These are phyloP conservation scores for Hemibagrus guttatus DNA, from an alignment of 2,797 vertebrate species.

Conservation along the genomic window DNA sequence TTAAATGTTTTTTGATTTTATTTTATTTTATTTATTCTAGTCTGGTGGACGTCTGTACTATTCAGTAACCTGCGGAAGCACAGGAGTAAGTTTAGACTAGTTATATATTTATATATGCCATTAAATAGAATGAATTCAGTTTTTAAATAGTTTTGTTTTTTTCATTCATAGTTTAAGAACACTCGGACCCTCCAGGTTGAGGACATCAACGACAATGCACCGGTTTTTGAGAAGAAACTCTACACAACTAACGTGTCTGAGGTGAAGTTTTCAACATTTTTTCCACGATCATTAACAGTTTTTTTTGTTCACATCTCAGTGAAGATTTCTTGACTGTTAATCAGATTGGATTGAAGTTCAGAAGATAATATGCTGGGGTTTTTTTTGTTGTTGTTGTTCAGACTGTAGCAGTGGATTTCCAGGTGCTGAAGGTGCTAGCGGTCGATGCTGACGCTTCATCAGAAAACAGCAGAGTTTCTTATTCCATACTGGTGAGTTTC, in stretches of 20 bases:
- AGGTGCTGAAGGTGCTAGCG: conserved; percentile 68
- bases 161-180: conserved; percentile 62
- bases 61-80: conserved; percentile 53
- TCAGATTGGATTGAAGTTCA: background rate
- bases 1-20: background rate
- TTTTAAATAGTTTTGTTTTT: background rate
- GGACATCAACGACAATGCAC: conserved; percentile 73
- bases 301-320: background rate
- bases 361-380: background rate
- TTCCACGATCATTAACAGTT: background rate
- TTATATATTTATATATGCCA: background rate
- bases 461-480: conserved; percentile 62
- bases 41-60: conserved; percentile 55
- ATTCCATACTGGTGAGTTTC: conserved; percentile 67
- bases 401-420: conserved; percentile 46
- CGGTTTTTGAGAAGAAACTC: conserved; percentile 61
- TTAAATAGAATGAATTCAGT: background rate
- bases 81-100: conserved; percentile 48
- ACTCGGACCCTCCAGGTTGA: conserved; percentile 35
- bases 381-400: conserved; percentile 46
- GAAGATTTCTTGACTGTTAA: background rate
- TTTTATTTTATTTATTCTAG: conserved; percentile 59
- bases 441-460: conserved; percentile 64
- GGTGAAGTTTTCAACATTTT: conserved; percentile 59
- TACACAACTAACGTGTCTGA: conserved; percentile 66